These are phyloP conservation scores for Pterostichus madidus DNA, from an alignment of 2,888 invertebrate species.

Conservation along the genomic window DNA sequence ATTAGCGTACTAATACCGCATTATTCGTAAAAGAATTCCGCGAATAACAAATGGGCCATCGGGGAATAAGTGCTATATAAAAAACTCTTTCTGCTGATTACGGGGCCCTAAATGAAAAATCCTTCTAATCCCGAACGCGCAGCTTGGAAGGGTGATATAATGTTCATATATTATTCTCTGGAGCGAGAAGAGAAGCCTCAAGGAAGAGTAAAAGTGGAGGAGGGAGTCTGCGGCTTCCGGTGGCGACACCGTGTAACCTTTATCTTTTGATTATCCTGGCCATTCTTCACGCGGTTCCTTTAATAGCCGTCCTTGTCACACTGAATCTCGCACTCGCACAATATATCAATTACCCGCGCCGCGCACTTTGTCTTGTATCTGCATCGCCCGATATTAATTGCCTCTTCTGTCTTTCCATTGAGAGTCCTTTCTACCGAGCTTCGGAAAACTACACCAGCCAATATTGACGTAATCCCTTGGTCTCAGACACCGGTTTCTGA, in stretches of 20 bases:
- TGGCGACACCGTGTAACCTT: conserved; percentile 65
- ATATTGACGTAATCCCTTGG: conserved; percentile 31
- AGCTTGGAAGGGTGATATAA: conserved; percentile 59
- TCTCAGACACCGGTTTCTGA: not conserved
- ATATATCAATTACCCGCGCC: conserved; percentile 62
- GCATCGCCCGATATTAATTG: conserved; percentile 61
- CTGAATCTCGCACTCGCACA: conserved; percentile 46
- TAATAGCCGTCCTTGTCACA: conserved; percentile 63
- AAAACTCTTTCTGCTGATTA: conserved; percentile 65
- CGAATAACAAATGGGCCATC: conserved; percentile 62
- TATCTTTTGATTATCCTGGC: conserved; percentile 66
- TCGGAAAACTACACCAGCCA: conserved; percentile 13
- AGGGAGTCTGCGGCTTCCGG: conserved; percentile 29
- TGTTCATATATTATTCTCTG: conserved; percentile 65
- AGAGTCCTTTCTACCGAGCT: not conserved
- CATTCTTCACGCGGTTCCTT: conserved; percentile 64
- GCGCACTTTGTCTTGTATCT: conserved; percentile 65
- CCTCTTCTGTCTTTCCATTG: conserved; percentile 12
- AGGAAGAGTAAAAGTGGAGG: conserved; percentile 1
- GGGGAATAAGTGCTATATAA: conserved; percentile 65
- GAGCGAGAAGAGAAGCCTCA: not conserved
- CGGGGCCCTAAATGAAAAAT: conserved; percentile 65
- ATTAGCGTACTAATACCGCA: conserved; percentile 60
- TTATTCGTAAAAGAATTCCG: conserved; percentile 40
- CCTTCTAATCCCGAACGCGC: conserved; percentile 61